Evolutionary conservation across 2,888 invertebrate genomes (phyloP), one percentile per base, ranked within the genome.

Genomic region (Agonopterix heracliana): DNA sequence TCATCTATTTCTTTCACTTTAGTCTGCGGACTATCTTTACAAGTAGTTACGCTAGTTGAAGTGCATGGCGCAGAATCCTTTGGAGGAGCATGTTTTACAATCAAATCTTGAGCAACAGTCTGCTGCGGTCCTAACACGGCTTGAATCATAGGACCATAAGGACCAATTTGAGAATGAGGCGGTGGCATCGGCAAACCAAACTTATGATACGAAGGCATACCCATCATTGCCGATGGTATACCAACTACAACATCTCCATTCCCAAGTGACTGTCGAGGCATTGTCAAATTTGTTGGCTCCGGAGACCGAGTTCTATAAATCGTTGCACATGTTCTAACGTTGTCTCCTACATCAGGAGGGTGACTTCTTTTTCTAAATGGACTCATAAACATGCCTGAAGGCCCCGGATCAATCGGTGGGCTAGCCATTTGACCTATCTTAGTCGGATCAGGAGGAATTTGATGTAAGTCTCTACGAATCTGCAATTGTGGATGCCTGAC

Each of bases 381-480:
- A 51, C 90, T 89, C 48, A 91, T 63, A 57, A 86, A 91, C 65
- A 88, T 74, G 46, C 79, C 67, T 53, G 85, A 78, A 57, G 84
- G 80, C 54, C 85, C 83, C 13, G 87, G 79, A 41, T 87, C 84
- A 55, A 90, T 83, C 48, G 89, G 71, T 11, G 87, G 74, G 62
- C 81, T 86, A 46, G 83, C 71, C 58, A 90, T 69, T 61, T 79
- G 83, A 44, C 71, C 71, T 45, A 86, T 73, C 60, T 86, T 84
- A 8, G 77, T 59, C 4, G 81, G 68, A 54, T 89, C 83, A 7
- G 78, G 74, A 38, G 85, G 86, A 41, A 90, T 83, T 74, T 91
- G 90, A 62, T 94, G 91, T 41, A 95, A 84, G 70, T 95, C 95
- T 69, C 95, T 88, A 46, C 95, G 90, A 49, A 95, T 95, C 68